Evolutionary conservation across 64 coral and sea anemone genomes (phyloP).

Genomic region (Porites lutea): DNA sequence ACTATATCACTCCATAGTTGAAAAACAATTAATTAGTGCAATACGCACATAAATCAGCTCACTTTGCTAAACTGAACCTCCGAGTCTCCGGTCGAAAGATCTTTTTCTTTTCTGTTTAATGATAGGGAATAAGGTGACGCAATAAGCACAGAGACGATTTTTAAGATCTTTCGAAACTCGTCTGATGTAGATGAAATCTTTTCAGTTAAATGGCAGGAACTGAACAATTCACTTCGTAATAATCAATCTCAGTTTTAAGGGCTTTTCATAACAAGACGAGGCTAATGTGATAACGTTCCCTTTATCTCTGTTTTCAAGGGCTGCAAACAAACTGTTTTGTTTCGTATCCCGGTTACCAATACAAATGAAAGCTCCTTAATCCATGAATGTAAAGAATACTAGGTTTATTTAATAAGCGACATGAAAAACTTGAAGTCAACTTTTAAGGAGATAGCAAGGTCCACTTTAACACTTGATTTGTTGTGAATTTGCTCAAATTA

Average conservation of each 20-base stretch:
- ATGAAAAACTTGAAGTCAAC: neutral
- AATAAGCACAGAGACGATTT: too few relatives aligned
- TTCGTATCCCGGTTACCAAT: conserved; percentile 1
- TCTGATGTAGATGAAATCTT: neutral
- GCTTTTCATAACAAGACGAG: neutral
- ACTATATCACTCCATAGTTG: neutral
- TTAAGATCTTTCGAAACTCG: too few relatives aligned
- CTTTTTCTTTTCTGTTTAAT: too few relatives aligned
- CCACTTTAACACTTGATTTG: neutral
- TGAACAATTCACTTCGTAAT: neutral
- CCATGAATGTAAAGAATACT: neutral
- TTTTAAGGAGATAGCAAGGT: too few relatives aligned
- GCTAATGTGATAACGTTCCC: neutral
- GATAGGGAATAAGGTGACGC: too few relatives aligned
- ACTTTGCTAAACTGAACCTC: too few relatives aligned
- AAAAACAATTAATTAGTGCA: neutral
- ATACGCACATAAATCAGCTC: neutral
- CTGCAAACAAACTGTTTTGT: conserved; percentile 50
- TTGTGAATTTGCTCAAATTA: too few relatives aligned
- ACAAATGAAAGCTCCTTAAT: neutral
- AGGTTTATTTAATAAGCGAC: neutral
- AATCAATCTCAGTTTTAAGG: neutral
- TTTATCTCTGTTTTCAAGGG: conserved; percentile 31
- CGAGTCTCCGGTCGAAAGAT: too few relatives aligned
- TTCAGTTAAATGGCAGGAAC: neutral